Conservation (phyloP, 2,113 vertebrate genomes). For the Mandrillus leucophaeus region DNA sequence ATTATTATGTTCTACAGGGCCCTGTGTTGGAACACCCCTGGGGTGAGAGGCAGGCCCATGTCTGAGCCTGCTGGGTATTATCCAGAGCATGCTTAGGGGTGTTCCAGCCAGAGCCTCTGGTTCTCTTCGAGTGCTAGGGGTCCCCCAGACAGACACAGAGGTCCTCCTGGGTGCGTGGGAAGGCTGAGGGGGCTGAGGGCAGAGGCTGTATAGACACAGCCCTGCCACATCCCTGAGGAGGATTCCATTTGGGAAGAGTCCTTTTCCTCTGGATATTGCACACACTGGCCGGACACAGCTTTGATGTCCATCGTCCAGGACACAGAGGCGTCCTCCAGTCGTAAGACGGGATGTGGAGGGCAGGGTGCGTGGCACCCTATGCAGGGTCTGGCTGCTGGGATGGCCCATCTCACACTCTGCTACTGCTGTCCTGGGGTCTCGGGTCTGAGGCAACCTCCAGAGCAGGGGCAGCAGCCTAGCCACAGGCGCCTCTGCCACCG, state of each 20-base stretch:
- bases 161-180: not conserved
- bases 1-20: not conserved
- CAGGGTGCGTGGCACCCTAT: not conserved
- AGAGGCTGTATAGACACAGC: not conserved
- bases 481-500: not conserved
- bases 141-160: not conserved
- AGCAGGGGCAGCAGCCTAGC: not conserved
- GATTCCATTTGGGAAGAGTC: accelerated
- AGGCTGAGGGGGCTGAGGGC: not conserved
- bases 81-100: not conserved
- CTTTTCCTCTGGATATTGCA: not conserved
- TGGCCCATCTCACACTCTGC: not conserved
- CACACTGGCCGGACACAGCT: not conserved
- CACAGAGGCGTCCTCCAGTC: accelerated
- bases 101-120: not conserved
- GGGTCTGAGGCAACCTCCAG: not conserved
- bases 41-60: not conserved
- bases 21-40: not conserved
- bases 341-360: not conserved
- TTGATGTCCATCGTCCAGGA: not conserved
- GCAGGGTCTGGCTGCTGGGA: not conserved
- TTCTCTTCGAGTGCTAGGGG: not conserved
- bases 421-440: not conserved
- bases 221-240: not conserved
- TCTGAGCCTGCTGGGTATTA: not conserved